phyloP scores from a whole-genome alignment of 2,113 vertebrate genomes.

The Stegostoma tigrinum region DNA sequence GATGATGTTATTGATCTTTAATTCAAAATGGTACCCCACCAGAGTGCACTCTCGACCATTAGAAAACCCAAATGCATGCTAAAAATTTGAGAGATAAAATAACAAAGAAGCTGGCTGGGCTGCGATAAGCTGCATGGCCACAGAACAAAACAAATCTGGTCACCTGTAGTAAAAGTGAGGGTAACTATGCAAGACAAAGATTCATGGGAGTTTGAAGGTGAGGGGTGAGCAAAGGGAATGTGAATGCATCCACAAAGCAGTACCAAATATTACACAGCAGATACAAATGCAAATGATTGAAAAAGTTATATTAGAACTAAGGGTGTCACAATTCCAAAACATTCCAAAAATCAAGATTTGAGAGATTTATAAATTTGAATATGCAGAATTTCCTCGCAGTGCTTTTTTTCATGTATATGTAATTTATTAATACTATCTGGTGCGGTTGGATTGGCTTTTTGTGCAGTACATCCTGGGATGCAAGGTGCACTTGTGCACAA shows the following conservation, averaged over 20 bases:
- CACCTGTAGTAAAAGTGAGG: conserved; percentile 31
- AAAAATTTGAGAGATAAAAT: conserved; percentile 46
- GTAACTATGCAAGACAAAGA: conserved; percentile 41
- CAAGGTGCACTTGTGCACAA: not conserved
- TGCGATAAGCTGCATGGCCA: conserved; percentile 51
- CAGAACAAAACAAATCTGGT: conserved; percentile 50
- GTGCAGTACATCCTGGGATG: not conserved
- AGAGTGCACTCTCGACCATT: conserved; percentile 16
- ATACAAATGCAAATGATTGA: not conserved
- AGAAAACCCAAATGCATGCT: conserved; percentile 34
- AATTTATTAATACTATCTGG: not conserved
- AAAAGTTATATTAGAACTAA: not conserved
- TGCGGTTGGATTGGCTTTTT: not conserved
- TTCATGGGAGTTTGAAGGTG: conserved; percentile 47
- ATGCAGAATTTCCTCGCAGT: not conserved
- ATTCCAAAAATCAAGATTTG: not conserved
- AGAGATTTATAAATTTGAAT: not conserved
- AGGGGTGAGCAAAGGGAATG: conserved; percentile 45
- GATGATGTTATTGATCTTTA: not conserved
- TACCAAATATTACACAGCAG: conserved; percentile 35
- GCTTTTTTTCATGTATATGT: not conserved
- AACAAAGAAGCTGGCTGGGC: conserved; percentile 50
- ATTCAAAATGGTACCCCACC: not conserved
- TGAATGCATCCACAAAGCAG: conserved; percentile 49
- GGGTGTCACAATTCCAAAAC: conserved; percentile 7